Percentiles rank a stretch among this genome's conserved stretches.
Evolutionary conservation across 2,113 vertebrate genomes (phyloP).

Genomic region (Petromus typicus): DNA sequence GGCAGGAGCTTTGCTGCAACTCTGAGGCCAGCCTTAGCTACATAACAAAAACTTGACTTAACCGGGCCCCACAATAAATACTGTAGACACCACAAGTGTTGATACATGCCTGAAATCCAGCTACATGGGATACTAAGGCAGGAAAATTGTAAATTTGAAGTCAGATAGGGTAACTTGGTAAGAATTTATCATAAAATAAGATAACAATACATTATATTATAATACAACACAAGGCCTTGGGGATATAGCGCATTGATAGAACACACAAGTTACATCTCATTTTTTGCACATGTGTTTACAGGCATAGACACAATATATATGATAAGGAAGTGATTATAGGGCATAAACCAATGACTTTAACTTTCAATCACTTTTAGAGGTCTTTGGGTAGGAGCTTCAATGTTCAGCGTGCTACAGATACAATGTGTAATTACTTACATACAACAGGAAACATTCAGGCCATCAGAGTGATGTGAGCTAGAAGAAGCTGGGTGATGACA

Average conservation of each 20-base stretch:
- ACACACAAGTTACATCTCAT: background rate
- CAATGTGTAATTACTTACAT: background rate
- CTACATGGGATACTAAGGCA: background rate
- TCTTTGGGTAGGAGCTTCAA: background rate
- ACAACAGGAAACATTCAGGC: background rate
- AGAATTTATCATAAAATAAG: background rate
- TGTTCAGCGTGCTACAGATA: background rate
- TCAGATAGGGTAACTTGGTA: background rate
- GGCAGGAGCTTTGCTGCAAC: background rate
- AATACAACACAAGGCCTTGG: background rate
- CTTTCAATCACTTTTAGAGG: background rate
- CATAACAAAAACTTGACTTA: background rate
- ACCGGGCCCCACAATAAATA: background rate
- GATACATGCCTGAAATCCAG: background rate
- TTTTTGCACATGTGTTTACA: background rate
- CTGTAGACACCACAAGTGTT: background rate
- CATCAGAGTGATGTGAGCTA: fast-evolving
- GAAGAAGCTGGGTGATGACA: background rate
- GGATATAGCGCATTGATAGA: background rate
- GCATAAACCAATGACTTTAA: background rate
- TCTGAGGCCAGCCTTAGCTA: background rate
- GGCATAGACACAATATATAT: background rate
- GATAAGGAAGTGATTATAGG: background rate
- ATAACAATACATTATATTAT: background rate
- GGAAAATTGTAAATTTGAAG: background rate